Evolutionary conservation across 2,113 vertebrate genomes (phyloP).

Genomic region (Herpailurus yagouaroundi): DNA sequence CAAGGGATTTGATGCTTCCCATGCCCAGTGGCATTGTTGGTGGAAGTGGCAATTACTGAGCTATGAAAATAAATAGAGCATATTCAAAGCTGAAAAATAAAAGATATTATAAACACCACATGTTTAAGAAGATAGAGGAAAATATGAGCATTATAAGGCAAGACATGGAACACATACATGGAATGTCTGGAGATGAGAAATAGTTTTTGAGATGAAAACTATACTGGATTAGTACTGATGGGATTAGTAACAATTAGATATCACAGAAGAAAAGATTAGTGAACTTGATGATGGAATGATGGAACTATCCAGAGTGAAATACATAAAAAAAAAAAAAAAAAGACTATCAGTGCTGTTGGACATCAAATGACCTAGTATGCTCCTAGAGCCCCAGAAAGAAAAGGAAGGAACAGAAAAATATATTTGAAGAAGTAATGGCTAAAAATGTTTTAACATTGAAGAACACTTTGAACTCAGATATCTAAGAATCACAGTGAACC

Average conservation of each 20-base stretch:
- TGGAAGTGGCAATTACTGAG: neutral
- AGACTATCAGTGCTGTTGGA: neutral
- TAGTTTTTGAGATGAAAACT: neutral
- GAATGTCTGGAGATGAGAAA: neutral
- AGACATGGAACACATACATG: neutral
- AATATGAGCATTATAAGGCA: neutral
- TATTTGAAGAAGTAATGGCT: neutral
- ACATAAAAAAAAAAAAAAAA: neutral
- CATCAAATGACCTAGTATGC: neutral
- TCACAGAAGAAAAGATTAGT: neutral
- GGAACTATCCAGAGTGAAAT: neutral
- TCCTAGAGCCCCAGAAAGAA: neutral
- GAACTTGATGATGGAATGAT: neutral
- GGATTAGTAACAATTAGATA: neutral
- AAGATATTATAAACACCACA: neutral
- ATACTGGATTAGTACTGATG: neutral
- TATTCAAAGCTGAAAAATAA: neutral
- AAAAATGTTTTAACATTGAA: neutral
- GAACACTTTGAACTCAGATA: neutral
- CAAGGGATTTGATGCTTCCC: neutral
- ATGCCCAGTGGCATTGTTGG: neutral
- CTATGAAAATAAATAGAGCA: constrained; percentile 22
- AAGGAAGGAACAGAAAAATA: neutral
- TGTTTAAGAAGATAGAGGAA: constrained; percentile 10
- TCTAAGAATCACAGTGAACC: neutral